phyloP scores from a whole-genome alignment of 2,113 vertebrate species.

The Silurus glanis region DNA sequence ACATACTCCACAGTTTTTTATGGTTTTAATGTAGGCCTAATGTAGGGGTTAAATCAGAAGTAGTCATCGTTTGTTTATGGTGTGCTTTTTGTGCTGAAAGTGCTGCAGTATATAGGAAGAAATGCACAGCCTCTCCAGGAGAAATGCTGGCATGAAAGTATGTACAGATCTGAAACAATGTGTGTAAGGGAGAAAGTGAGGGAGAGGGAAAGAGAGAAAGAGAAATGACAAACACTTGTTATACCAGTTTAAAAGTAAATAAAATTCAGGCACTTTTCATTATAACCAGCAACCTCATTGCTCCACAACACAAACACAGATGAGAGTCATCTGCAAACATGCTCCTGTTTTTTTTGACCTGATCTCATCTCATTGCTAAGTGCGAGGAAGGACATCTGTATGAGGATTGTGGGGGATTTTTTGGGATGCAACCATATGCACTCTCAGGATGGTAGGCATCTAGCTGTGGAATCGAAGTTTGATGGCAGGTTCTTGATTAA shows the following conservation, averaged over 20 bases:
- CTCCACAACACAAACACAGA: conserved; percentile 44
- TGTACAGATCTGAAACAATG: not conserved
- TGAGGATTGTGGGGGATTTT: conserved; percentile 24
- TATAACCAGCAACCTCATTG: conserved; percentile 40
- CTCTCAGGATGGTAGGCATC: not conserved
- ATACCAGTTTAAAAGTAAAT: conserved; percentile 45
- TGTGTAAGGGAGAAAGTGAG: not conserved
- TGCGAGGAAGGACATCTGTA: conserved; percentile 14
- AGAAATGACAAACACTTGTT: conserved; percentile 39
- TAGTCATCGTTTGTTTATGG: not conserved
- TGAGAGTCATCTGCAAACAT: conserved; percentile 44
- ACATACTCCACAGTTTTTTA: not conserved
- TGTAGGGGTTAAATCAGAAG: not conserved
- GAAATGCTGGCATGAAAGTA: conserved; percentile 1
- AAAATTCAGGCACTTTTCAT: conserved; percentile 19
- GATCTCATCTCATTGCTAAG: conserved; percentile 41
- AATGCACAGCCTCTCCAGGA: not conserved
- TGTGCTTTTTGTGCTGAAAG: not conserved
- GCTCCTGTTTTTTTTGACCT: conserved; percentile 18
- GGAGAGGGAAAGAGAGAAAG: not conserved
- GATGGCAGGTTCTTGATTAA: conserved; percentile 54
- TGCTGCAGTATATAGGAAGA: not conserved
- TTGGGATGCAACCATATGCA: conserved; percentile 11
- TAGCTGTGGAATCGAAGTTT: conserved; percentile 19
- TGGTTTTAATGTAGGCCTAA: not conserved